Evolutionary conservation across 2,888 invertebrate species (phyloP), one percentile per base, ranked within the genome.

Genomic region (Leucania comma): DNA sequence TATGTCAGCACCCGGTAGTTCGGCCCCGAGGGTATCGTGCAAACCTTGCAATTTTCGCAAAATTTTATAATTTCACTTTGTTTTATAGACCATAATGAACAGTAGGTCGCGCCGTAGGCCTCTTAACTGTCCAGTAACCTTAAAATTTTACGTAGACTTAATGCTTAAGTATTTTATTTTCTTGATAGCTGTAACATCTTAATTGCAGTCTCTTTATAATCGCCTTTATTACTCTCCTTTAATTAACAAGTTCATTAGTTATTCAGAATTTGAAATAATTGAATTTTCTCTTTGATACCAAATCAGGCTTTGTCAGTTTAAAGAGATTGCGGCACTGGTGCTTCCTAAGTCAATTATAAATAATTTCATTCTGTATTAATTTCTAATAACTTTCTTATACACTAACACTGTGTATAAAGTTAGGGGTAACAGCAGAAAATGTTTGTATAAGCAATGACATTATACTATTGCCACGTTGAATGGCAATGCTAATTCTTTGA

Each of bases 21-120:
- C n/a, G 29, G 29, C 65, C 90, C 82, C 46, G 48, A 82, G 90
- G 84, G 72, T 66, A 68, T 82, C 68, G 76, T 79, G 87, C 87
- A 87, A 88, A 88, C 86, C 86, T 87, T 81, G 86, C 90, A 90
- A 91, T 93, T 92, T 90, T 87, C 86, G 78, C 86, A 70, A 88
- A 91, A 92, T 90, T 90, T 89, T 87, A 90, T 92, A 91, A 91
- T 92, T 92, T 87, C 86, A 87, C 87, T 89, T 90, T 90, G 89
- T 90, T 93, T 92, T 91, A 92, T 92, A 85, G 89, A 82, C 85
- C 81, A 86, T 89, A 90, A 90, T 87, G 85, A 85, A 88, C 87
- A 88, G 85, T 84, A 86, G 84, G 85, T 88, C 86, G 75, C 70
- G 83, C 85, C 82, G 69, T 62, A 73, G 83, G 83, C 80, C 77